phyloP scores from a whole-genome alignment of 2,113 vertebrate genomes.

The Heloderma charlesbogerti region DNA sequence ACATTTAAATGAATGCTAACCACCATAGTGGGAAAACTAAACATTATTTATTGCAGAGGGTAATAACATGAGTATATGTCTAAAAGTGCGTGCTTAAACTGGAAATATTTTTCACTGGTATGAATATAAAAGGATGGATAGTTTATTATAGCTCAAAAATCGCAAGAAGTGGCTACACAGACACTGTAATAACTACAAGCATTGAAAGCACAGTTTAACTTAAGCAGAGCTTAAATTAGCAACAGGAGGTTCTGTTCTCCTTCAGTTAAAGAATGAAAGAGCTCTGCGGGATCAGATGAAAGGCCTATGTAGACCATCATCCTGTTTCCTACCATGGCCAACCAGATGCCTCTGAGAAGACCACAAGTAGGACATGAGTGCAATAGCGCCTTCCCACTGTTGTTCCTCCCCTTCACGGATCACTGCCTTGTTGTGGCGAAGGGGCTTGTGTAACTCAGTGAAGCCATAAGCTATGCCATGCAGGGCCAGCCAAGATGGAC shows the following conservation, averaged over 20 bases:
- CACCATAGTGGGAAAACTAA: not conserved
- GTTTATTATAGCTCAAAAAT: constrained; percentile 4
- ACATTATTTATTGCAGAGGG: not conserved
- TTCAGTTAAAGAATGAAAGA: not conserved
- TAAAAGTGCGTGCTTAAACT: constrained; percentile 5
- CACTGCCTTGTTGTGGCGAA: too few species aligned
- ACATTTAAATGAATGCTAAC: constrained; percentile 8
- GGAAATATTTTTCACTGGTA: constrained; percentile 23
- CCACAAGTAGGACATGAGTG: not conserved
- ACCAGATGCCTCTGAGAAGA: not conserved
- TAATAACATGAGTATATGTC: not conserved
- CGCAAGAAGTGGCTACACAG: not conserved
- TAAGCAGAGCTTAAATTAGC: not conserved
- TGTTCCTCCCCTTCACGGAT: too few species aligned
- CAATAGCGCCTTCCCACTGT: not conserved
- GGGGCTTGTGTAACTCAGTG: too few species aligned
- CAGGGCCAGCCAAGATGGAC: too few species aligned
- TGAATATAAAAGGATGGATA: not conserved
- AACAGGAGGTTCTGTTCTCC: not conserved
- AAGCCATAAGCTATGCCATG: too few species aligned
- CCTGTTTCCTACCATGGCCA: not conserved
- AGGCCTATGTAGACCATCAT: not conserved
- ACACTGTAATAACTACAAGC: not conserved
- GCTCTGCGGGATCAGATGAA: not conserved
- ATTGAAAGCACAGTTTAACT: not conserved